Evolutionary conservation across 2,888 invertebrate genomes (phyloP).

Genomic region (Epinotia ramella): DNA sequence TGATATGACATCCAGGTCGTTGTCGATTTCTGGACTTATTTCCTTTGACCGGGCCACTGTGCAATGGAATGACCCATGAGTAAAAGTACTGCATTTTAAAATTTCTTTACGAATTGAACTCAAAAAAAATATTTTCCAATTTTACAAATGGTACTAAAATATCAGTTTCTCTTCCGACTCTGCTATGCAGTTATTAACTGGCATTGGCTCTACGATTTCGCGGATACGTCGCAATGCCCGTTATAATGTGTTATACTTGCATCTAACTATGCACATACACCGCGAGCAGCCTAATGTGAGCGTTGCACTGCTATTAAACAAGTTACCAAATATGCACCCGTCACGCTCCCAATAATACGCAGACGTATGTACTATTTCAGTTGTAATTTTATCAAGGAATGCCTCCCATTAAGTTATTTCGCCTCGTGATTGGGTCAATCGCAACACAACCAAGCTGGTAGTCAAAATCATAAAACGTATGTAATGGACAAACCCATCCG

Average conservation of each 20-base stretch:
- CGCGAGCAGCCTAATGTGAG: conserved; percentile 46
- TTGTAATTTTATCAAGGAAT: conserved; percentile 30
- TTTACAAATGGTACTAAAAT: conserved; percentile 18
- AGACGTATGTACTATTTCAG: conserved; percentile 48
- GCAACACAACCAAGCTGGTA: neutral
- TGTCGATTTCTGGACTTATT: too few species aligned
- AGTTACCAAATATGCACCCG: conserved; percentile 62
- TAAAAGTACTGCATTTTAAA: too few species aligned
- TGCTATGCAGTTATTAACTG: conserved; percentile 47
- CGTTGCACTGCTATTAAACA: conserved; percentile 49
- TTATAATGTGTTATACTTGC: conserved; percentile 48
- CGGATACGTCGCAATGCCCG: conserved; percentile 60
- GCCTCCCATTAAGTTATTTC: conserved; percentile 19
- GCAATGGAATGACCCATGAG: too few species aligned
- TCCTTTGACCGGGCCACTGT: too few species aligned
- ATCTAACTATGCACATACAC: conserved; percentile 44
- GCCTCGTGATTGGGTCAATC: neutral
- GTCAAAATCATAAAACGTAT: neutral
- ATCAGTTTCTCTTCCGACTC: conserved; percentile 39
- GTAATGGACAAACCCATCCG: conserved; percentile 13
- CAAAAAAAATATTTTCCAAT: neutral
- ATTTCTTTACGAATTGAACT: neutral
- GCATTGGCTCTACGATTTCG: conserved; percentile 66
- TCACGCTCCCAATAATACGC: conserved; percentile 66
- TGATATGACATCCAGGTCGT: too few species aligned